Base-by-base conservation (phyloP, 2,888 invertebrate species). In the Mythimna vitellina region DNA sequence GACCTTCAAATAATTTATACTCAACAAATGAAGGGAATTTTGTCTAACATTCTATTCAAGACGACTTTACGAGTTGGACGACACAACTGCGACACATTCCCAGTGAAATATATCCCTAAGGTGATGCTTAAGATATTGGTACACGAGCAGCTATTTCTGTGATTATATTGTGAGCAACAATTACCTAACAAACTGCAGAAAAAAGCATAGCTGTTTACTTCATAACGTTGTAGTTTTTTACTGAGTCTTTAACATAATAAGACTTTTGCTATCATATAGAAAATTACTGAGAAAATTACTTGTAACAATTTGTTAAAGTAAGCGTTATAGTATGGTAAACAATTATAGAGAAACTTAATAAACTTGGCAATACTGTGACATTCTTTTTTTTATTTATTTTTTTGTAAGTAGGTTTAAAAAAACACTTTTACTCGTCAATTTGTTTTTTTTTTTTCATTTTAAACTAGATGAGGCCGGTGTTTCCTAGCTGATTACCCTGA, bases 31-130 rank as follows among this genome's bases (percentile, higher is more conserved):
- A 75, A 83, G 53, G 54, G 76, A 76, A 76, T 76, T 62, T 62
- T 54, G 66, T 65, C 54, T 73, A 69, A 79, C 76, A 73, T 70
- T 86, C 64, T 56, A 63, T 49, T 49, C 22, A 35, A 74, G 70
- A 81, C 71, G 32, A 63, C 57, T 84, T 84, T 85, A 86, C 70
- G 80, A 81, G 71, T 76, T 42, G 54, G 71, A 72, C 73, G 84
- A 85, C 64, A 62, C 56, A 73, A 86, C 68, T 76, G 74, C 80
- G 72, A 82, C 81, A 82, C 82, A 83, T 83, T 79, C 70, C 70
- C 38, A 86, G 70, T 69, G 69, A 76, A 75, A 85, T 78, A 84
- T 62, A 66, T 80, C 84, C 89, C 84, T 87, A 83, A 81, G 86
- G 87, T 88, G 86, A 83, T 88, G 86, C 86, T 87, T 85, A 86